These are phyloP conservation scores for Ips typographus DNA, from an alignment of 1,140 invertebrate genomes.

Conservation along the genomic window DNA sequence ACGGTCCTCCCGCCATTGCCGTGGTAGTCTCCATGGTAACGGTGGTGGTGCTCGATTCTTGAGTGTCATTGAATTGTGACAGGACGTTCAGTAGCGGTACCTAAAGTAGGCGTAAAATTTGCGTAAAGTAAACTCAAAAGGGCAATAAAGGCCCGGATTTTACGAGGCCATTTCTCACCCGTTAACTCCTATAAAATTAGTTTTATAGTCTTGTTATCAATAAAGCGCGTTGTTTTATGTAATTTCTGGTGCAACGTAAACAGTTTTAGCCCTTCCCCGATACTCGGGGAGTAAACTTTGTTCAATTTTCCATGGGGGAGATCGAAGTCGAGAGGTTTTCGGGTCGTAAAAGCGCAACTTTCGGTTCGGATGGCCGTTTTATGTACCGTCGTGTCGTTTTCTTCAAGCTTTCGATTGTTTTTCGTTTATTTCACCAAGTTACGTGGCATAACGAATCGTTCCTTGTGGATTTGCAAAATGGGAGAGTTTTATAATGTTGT, in stretches of 20 bases:
- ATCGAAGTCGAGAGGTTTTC: too few relatives aligned
- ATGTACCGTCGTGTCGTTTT: too few relatives aligned
- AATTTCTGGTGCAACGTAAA: slow-evolving; percentile 1
- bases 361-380: too few relatives aligned
- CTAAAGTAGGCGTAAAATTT: neutral
- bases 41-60: neutral
- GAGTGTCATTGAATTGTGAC: neutral
- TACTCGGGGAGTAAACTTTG: too few relatives aligned
- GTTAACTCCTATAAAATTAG: slow-evolving; percentile 5
- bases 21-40: neutral
- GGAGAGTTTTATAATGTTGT: too few relatives aligned
- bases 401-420: too few relatives aligned
- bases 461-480: too few relatives aligned
- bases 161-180: neutral
- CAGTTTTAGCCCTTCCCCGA: neutral
- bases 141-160: neutral
- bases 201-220: slow-evolving; percentile 10
- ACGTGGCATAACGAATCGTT: too few relatives aligned
- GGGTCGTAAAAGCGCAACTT: too few relatives aligned
- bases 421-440: too few relatives aligned
- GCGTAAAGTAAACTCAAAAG: neutral
- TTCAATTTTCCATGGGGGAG: too few relatives aligned
- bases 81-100: too few relatives aligned
- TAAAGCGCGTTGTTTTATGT: neutral
- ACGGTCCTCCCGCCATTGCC: slow-evolving; percentile 1